Conservation (phyloP, 2,888 invertebrate genomes). For the Bombylius major region DNA sequence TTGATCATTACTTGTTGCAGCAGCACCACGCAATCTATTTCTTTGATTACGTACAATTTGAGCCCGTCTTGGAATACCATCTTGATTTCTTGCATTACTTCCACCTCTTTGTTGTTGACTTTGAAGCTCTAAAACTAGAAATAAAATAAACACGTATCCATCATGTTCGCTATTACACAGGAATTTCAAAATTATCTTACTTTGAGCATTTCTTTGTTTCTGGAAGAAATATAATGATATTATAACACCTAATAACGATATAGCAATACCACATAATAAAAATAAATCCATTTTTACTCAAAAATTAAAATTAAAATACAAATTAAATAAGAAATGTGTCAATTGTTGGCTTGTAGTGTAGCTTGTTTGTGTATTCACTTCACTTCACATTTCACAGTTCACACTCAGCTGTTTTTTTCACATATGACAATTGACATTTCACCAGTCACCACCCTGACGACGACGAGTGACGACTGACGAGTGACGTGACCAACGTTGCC, state of each 20-base stretch:
- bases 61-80: constrained; percentile 52
- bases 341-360: no score
- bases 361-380: no score
- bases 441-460: no score
- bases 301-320: no score
- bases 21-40: constrained; percentile 30
- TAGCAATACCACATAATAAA: constrained; percentile 36
- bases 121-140: not conserved
- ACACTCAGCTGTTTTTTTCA: no score
- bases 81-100: constrained; percentile 29
- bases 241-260: constrained; percentile 32
- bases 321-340: no score
- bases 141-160: not conserved
- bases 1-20: constrained; percentile 36
- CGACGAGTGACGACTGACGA: no score
- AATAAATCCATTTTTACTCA: constrained; percentile 35
- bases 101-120: constrained; percentile 17
- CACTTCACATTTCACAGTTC: no score
- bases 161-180: not conserved
- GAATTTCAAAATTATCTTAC: constrained; percentile 7
- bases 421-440: no score
- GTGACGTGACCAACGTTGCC: no score
- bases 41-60: constrained; percentile 62
- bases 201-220: constrained; percentile 19
- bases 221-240: constrained; percentile 33